phyloP scores from a whole-genome alignment of 1,140 invertebrate genomes.

The Drosophila mojavensis region DNA sequence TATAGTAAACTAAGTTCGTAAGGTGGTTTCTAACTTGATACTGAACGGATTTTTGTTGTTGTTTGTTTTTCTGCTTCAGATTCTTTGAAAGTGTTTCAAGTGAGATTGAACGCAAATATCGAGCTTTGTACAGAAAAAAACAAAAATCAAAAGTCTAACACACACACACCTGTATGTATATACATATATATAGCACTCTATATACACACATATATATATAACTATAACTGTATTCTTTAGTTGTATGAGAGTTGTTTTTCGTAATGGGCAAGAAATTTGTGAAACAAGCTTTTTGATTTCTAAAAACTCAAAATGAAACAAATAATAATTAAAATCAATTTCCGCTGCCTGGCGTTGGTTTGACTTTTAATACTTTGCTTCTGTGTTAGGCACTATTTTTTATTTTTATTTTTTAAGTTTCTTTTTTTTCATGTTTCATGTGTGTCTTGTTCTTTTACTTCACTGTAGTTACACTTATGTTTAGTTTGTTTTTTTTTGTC shows the following conservation, averaged over 20 bases:
- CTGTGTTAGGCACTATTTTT: slow-evolving; percentile 75
- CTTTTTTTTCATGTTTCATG: slow-evolving; percentile 10
- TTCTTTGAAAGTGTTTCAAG: slow-evolving; percentile 41
- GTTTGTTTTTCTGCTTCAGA: slow-evolving; percentile 24
- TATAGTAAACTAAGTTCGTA: slow-evolving; percentile 34
- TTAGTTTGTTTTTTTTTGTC: not conserved
- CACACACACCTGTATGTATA: not conserved
- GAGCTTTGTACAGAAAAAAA: not conserved
- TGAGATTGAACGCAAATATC: slow-evolving; percentile 13
- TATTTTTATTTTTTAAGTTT: slow-evolving; percentile 34
- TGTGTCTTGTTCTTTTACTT: not conserved
- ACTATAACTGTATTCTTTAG: no score
- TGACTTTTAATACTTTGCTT: slow-evolving; percentile 62
- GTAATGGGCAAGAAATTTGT: no score
- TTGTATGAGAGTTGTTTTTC: no score
- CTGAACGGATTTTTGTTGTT: slow-evolving; percentile 29
- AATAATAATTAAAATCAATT: not conserved
- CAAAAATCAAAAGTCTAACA: not conserved
- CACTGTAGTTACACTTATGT: slow-evolving; percentile 18
- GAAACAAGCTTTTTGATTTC: no score
- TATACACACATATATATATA: not conserved
- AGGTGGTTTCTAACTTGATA: slow-evolving; percentile 18
- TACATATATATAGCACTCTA: no score
- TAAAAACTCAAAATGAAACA: no score
- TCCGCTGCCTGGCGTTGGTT: slow-evolving; percentile 3